Conservation (phyloP, 2,797 vertebrate genomes). For the Acanthornis magna region DNA sequence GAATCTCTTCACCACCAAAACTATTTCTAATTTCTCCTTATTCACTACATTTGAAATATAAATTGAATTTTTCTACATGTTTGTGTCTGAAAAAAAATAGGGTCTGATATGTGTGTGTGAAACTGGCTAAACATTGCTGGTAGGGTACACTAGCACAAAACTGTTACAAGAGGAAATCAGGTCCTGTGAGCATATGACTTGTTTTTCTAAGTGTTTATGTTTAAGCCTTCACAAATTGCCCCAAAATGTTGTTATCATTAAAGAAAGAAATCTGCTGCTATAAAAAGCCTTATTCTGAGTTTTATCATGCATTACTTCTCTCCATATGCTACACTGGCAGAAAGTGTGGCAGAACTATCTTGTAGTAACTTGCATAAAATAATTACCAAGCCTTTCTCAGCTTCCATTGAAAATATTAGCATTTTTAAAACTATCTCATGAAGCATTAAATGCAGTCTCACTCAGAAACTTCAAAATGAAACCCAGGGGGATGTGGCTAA, state of each 20-base stretch:
- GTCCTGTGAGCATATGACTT: neutral
- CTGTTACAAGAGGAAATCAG: neutral
- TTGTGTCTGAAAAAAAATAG: neutral
- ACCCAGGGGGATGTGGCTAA: neutral
- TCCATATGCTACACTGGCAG: neutral
- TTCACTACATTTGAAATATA: neutral
- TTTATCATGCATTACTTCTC: neutral
- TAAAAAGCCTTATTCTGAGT: slow-evolving; percentile 5
- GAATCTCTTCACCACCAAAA: neutral
- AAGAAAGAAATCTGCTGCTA: neutral
- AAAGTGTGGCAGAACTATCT: neutral
- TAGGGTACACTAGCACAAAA: neutral
- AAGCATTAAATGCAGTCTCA: neutral
- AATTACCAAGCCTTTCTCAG: neutral
- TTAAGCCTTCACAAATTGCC: neutral
- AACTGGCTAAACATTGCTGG: neutral
- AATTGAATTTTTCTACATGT: neutral
- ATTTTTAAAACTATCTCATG: neutral
- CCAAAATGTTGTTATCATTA: neutral
- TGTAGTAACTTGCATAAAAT: neutral
- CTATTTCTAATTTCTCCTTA: neutral
- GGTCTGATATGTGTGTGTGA: neutral
- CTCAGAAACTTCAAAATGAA: neutral
- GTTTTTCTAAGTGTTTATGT: neutral
- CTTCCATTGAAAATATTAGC: neutral